phyloP scores from a whole-genome alignment of 2,888 invertebrate species.

The Flabesymbios commensalis region DNA sequence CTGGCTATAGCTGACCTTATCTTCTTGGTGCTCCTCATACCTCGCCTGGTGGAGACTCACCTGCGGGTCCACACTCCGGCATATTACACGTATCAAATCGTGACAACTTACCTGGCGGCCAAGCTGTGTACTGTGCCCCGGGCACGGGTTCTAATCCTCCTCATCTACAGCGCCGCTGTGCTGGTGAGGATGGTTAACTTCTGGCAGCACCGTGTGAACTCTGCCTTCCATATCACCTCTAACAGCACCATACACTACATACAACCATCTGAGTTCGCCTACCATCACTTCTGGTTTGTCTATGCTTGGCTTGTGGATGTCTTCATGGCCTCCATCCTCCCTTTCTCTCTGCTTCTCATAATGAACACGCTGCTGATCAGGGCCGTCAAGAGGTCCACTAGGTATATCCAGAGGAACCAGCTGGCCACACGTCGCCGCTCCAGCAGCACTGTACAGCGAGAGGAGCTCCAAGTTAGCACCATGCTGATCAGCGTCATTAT shows the following conservation, averaged over 20 bases:
- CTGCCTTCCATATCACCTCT: conserved; percentile 10
- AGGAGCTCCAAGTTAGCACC: conserved; percentile 55
- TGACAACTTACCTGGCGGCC: conserved; percentile 36
- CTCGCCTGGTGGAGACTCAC: conserved; percentile 26
- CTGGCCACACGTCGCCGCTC: conserved; percentile 13
- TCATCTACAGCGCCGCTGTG: conserved; percentile 41
- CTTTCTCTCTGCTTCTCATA: conserved; percentile 47
- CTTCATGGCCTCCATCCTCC: conserved; percentile 44
- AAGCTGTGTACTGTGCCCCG: conserved; percentile 45
- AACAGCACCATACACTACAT: conserved; percentile 24
- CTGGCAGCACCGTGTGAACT: conserved; percentile 39
- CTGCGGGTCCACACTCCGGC: conserved; percentile 6
- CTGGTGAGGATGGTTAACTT: conserved; percentile 45
- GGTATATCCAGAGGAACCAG: conserved; percentile 50
- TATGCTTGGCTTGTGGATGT: conserved; percentile 45
- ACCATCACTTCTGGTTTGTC: conserved; percentile 35
- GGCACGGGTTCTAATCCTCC: conserved; percentile 45
- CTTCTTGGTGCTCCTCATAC: conserved; percentile 46
- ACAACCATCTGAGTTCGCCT: conserved; percentile 32
- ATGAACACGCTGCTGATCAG: conserved; percentile 52
- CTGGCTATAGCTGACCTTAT: conserved; percentile 52
- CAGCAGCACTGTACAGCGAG: conserved; percentile 43
- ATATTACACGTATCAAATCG: conserved; percentile 7
- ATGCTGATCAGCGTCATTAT: conserved; percentile 56
- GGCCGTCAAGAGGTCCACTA: conserved; percentile 53